These are phyloP conservation scores for Pelusios castaneus DNA, from an alignment of 2,113 vertebrate species.

Conservation along the genomic window DNA sequence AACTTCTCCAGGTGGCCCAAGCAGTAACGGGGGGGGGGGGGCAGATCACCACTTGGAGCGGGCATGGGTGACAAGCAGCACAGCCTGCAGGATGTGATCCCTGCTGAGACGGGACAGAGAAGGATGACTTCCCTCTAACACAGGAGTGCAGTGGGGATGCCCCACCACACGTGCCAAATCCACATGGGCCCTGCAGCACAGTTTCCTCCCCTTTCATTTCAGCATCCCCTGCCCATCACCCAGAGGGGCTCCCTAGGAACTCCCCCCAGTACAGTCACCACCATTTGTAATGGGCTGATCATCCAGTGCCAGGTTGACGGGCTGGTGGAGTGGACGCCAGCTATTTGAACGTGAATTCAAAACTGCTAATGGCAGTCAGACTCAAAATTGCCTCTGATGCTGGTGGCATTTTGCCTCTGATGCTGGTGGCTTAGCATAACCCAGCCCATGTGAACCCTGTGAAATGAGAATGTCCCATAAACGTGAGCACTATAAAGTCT, in stretches of 20 bases:
- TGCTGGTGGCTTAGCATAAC: not conserved
- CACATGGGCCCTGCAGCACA: not conserved
- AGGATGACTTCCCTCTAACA: not conserved
- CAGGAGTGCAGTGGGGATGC: not conserved
- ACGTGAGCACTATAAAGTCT: not conserved
- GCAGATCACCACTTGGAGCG: not conserved
- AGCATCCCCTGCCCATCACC: not conserved
- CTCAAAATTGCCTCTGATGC: not conserved
- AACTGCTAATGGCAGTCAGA: not conserved
- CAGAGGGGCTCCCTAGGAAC: not conserved
- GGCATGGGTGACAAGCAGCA: not conserved
- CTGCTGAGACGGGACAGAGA: not conserved
- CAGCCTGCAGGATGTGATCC: not conserved
- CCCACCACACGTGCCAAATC: not conserved
- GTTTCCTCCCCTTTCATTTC: not conserved
- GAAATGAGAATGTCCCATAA: not conserved
- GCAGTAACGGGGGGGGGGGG: not conserved
- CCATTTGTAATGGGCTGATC: not conserved
- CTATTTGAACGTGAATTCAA: not conserved
- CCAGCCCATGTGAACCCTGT: accelerated
- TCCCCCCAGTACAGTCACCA: not conserved
- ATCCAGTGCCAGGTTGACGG: not conserved
- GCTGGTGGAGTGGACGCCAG: not conserved
- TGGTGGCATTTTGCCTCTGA: not conserved
- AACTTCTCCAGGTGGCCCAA: not conserved